These are phyloP conservation scores for Myopa tessellatipennis DNA, from an alignment of 2,888 invertebrate genomes.

Conservation along the genomic window DNA sequence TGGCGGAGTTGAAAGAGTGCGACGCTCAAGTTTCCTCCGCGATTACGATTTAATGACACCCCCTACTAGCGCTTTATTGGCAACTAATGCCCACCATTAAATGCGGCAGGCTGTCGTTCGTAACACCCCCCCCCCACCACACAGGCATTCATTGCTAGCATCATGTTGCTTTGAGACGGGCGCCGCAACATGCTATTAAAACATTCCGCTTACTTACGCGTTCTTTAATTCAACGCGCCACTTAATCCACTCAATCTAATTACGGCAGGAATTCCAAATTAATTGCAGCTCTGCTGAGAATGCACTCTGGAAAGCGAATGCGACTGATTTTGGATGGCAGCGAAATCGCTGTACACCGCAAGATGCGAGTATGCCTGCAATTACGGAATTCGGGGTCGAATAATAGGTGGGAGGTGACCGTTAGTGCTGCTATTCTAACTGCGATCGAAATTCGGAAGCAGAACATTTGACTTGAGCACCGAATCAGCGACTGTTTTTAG, in stretches of 20 bases:
- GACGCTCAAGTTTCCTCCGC: background rate
- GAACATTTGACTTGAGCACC: no score
- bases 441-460: no score
- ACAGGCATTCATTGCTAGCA: no score
- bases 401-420: no score
- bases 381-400: no score
- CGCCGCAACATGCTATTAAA: conserved; percentile 19
- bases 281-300: conserved; percentile 23
- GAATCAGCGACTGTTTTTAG: no score
- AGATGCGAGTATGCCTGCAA: no score
- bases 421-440: no score
- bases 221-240: conserved; percentile 34
- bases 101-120: no score
- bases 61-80: background rate
- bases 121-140: no score
- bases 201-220: conserved; percentile 18
- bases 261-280: conserved; percentile 33
- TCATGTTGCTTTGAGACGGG: background rate
- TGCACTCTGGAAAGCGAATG: no score
- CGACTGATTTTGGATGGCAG: background rate
- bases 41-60: background rate
- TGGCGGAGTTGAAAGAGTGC: background rate
- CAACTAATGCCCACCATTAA: background rate
- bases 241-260: conserved; percentile 26
- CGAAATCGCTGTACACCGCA: no score